These are phyloP conservation scores for Antheraea yamamai DNA, from an alignment of 2,888 invertebrate species.

Conservation along the genomic window DNA sequence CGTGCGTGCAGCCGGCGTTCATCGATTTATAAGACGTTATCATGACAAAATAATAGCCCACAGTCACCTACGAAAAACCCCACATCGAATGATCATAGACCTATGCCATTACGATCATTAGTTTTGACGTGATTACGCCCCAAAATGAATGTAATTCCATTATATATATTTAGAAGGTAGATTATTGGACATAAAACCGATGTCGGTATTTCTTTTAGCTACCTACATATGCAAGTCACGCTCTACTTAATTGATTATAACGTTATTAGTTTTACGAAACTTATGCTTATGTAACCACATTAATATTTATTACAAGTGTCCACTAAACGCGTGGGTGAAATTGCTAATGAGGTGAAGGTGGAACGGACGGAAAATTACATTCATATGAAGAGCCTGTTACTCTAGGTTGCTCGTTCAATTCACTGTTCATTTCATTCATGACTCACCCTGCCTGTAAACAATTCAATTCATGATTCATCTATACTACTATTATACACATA, in stretches of 20 bases:
- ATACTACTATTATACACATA: background rate
- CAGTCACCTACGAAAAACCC: no score
- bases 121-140: no score
- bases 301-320: background rate
- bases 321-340: background rate
- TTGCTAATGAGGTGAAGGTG: background rate
- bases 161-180: no score
- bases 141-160: no score
- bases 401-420: background rate
- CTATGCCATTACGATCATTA: no score
- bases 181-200: background rate
- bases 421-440: background rate
- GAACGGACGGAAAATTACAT: background rate
- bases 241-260: conserved; percentile 1
- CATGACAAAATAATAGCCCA: no score
- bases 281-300: background rate
- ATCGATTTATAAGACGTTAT: background rate
- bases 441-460: background rate
- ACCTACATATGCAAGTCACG: background rate
- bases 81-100: no score
- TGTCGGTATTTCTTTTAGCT: background rate
- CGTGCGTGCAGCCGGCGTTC: no score
- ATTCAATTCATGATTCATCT: background rate
- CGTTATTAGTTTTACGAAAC: background rate
- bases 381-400: background rate